Percentiles rank a stretch among this genome's conserved stretches.
Evolutionary conservation across 2,797 vertebrate genomes (phyloP).

Genomic region (Paguma larvata): DNA sequence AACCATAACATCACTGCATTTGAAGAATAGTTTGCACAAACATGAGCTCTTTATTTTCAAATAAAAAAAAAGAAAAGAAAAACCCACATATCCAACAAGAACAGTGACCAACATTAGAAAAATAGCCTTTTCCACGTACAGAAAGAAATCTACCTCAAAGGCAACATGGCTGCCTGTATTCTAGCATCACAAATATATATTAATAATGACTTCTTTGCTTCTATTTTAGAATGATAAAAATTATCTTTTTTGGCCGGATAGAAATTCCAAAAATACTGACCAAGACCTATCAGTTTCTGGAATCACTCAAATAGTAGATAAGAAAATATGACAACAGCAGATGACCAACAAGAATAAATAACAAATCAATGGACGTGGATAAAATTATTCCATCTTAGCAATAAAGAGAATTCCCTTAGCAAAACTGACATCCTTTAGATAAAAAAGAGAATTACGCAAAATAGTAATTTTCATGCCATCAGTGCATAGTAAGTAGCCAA

Average conservation of each 20-base stretch:
- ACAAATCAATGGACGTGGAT: neutral
- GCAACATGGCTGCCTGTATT: neutral
- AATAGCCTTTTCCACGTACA: neutral
- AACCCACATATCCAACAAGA: neutral
- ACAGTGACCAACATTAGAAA: neutral
- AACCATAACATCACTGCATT: neutral
- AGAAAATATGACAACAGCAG: neutral
- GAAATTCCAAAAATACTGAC: constrained; percentile 8
- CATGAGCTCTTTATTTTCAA: neutral
- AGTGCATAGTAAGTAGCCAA: neutral
- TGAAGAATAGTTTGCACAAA: neutral
- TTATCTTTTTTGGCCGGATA: neutral
- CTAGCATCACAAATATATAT: neutral
- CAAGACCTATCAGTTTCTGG: neutral
- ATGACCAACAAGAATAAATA: neutral
- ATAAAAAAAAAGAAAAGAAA: neutral
- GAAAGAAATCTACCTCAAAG: constrained; percentile 47
- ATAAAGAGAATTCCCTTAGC: neutral
- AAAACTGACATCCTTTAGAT: neutral
- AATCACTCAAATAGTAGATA: neutral
- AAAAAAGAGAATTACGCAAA: neutral
- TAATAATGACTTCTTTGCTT: constrained; percentile 7
- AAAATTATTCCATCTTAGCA: constrained; percentile 25
- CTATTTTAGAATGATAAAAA: constrained; percentile 45
- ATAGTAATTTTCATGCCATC: neutral